phyloP scores from a whole-genome alignment of 2,888 invertebrate genomes.

The Aromia moschata region DNA sequence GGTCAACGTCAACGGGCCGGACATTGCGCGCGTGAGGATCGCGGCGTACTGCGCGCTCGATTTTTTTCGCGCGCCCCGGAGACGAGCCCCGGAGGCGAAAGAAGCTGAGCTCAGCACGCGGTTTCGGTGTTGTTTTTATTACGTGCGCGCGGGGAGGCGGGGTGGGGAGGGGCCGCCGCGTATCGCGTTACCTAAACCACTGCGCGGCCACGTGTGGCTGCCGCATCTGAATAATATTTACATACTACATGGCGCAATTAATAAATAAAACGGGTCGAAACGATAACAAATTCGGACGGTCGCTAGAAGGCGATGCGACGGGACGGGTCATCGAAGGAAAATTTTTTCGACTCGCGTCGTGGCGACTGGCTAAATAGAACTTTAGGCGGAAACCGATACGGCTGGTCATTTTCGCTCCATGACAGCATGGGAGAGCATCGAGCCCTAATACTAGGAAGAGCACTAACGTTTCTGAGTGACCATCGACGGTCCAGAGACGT shows the following conservation, averaged over 20 bases:
- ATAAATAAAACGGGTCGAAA: conserved; percentile 18
- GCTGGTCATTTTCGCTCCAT: too few species aligned
- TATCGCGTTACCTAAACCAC: conserved; percentile 43
- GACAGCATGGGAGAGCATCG: too few species aligned
- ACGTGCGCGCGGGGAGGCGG: conserved; percentile 26
- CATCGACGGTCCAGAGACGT: too few species aligned
- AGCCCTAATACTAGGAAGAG: too few species aligned
- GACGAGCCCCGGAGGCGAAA: conserved; percentile 28
- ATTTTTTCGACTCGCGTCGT: too few species aligned
- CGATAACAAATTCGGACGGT: conserved; percentile 27
- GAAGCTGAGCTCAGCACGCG: conserved; percentile 41
- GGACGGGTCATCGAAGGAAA: too few species aligned
- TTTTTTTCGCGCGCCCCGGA: conserved; percentile 27
- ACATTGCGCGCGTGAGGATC: conserved; percentile 14
- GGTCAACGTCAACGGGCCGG: too few species aligned
- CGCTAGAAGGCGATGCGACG: too few species aligned
- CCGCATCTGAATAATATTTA: conserved; percentile 18
- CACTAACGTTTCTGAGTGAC: too few species aligned
- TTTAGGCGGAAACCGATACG: too few species aligned
- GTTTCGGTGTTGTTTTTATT: too few species aligned
- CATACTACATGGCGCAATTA: conserved; percentile 15
- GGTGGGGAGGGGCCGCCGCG: conserved; percentile 32
- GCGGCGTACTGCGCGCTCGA: conserved; percentile 8
- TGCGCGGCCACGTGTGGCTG: conserved; percentile 32
- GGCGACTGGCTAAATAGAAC: too few species aligned